These are phyloP conservation scores for Tanypteryx hageni DNA, from an alignment of 2,888 invertebrate genomes.

Conservation along the genomic window DNA sequence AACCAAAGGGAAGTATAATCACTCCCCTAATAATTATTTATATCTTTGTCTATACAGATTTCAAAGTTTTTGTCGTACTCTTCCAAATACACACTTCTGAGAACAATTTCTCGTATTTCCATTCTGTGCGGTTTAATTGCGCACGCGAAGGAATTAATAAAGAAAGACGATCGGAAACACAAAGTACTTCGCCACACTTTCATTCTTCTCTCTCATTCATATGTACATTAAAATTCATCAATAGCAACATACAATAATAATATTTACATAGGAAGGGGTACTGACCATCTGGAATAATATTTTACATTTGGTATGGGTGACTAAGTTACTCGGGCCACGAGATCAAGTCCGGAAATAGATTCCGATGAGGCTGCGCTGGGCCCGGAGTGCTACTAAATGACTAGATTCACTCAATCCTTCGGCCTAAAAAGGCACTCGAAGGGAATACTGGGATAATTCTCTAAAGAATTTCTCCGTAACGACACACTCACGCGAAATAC, in stretches of 20 bases:
- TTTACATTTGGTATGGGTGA: conserved; percentile 53
- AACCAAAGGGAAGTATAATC: not conserved
- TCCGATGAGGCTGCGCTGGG: not conserved
- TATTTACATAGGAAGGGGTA: not conserved
- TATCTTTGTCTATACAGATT: not conserved
- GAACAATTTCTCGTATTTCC: not conserved
- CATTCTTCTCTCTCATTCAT: conserved; percentile 1
- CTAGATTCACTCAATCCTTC: conserved; percentile 56
- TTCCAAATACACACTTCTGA: not conserved
- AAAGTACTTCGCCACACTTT: not conserved
- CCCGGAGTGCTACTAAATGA: conserved; percentile 50
- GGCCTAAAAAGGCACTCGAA: not conserved
- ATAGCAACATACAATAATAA: conserved; percentile 26
- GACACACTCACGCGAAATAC: not conserved
- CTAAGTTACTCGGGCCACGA: conserved; percentile 52
- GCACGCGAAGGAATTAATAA: not conserved
- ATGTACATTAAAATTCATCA: not conserved
- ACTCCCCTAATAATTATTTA: not conserved
- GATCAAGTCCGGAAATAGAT: conserved; percentile 31
- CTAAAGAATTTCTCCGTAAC: not conserved
- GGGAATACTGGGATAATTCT: not conserved
- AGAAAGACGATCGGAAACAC: no score
- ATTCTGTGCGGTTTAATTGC: not conserved
- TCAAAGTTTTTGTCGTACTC: not conserved
- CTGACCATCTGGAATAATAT: not conserved